Base-by-base conservation (phyloP, 2,888 invertebrate species). In the Suillia variegata region DNA sequence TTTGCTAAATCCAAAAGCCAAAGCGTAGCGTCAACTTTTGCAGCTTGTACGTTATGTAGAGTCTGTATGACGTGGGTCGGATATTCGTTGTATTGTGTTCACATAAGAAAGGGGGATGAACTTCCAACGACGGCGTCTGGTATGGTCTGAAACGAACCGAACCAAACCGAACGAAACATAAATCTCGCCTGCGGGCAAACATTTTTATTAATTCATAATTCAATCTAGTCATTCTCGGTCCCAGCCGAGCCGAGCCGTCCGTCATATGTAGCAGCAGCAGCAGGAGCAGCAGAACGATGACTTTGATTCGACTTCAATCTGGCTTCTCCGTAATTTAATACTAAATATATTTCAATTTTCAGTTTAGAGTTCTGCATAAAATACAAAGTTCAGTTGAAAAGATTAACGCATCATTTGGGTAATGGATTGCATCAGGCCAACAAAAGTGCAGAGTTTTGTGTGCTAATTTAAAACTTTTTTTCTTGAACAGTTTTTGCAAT, bases 171-270 rank as follows among this genome's bases (percentile, higher is more conserved):
- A 5, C 67, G 80, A 78, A 80, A 80, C 74, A 77, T 74, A 79
- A 80, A 77, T 77, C 80, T 76, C 62, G 77, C 79, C 80, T 79
- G 78, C 80, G 79, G 80, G 79, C 77, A 75, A 76, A 77, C 71
- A 78, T 77, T 77, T 80, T 79, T 79, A 80, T 79, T 79, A 79
- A 79, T 78, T 80, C 78, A 80, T 80, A 80, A 80, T 78, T 78
- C 73, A 80, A 80, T 79, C 73, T 74, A 74, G 71, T 65, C 67
- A 59, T 59, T 54, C 48, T 59, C 34, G 38, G 47, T 59, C 55
- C 15, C 20, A 31, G 57, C 26, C 20, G 34, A 31, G 61, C 48
- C 12, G 49, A 4, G 20, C 22, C 49, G 49, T 49, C 13, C n/a
- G 49, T 47, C n/a, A n/a, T n/a, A n/a, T n/a, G n/a, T n/a, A n/a